phyloP scores from a whole-genome alignment of 2,888 invertebrate species.

The Cybosia mesomella region DNA sequence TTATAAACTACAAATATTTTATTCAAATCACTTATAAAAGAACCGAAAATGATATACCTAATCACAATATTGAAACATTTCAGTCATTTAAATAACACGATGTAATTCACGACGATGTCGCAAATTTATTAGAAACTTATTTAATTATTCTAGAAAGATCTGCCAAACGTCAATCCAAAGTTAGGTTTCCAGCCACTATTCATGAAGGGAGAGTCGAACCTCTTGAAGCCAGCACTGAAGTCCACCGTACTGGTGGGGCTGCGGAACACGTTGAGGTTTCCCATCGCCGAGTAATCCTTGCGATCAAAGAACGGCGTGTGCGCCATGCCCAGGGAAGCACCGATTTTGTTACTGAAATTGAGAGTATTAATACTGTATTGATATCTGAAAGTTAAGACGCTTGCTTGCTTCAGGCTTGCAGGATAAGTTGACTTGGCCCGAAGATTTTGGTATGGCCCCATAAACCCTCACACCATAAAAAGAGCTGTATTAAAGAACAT shows the following conservation, averaged over 20 bases:
- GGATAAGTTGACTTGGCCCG: too few species aligned
- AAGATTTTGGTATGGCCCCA: too few species aligned
- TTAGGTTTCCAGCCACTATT: constrained; percentile 46
- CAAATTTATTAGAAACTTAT: constrained; percentile 1
- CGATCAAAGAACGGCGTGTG: constrained; percentile 15
- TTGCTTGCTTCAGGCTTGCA: too few species aligned
- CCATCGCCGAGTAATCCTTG: constrained; percentile 47
- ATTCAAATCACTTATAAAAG: too few species aligned
- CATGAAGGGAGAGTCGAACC: constrained; percentile 43
- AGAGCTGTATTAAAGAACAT: too few species aligned
- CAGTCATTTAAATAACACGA: too few species aligned
- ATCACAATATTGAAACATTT: too few species aligned
- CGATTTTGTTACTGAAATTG: not conserved
- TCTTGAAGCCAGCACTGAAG: constrained; percentile 41
- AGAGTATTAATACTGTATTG: not conserved
- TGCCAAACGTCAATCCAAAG: constrained; percentile 28
- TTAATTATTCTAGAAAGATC: constrained; percentile 30
- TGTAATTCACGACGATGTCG: too few species aligned
- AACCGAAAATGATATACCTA: too few species aligned
- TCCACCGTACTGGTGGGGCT: constrained; percentile 38
- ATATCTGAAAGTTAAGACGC: too few species aligned
- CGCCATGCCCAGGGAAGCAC: constrained; percentile 4
- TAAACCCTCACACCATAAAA: too few species aligned
- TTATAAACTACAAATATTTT: too few species aligned
- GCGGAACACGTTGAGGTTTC: constrained; percentile 44